Evolutionary conservation across 2,797 vertebrate species (phyloP), one percentile per base, ranked within the genome.

Genomic region (Sebastolobus altivelis): DNA sequence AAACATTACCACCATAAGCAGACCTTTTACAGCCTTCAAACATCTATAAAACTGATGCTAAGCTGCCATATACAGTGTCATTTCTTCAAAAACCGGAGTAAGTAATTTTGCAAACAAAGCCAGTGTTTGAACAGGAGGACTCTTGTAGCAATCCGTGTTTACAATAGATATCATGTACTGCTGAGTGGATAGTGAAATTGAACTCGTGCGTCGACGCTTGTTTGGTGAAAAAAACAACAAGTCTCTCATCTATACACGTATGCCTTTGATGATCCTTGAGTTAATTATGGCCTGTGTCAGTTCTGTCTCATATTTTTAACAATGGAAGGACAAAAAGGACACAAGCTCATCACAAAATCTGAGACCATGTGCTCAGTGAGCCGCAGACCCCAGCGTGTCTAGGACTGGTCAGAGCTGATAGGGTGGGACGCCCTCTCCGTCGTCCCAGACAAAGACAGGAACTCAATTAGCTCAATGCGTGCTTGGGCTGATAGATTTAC

Each of bases 391-490:
- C 74, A 56, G 52, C 20, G 46, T 69, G 90, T 88, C 89, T 89
- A 43, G 77, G 87, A 80, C 88, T 59, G 79, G 80, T 72, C 37
- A 3, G 75, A 72, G 73, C 85, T 54, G 88, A 88, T 69, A 61
- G 89, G 89, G 79, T 77, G 87, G 82, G 90, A 90, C 83, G 91
- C 77, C 94, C 95, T 94, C 82, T 84, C 84, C 76, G 75, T 79
- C 75, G 89, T 92, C 91, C 94, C 93, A 93, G 93, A 95, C 94
- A 95, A 95, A 95, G 94, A 93, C 95, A 89, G 88, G 91, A 95
- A 96, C 95, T 95, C 94, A 94, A 96, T 96, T 95, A 96, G 88
- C 89, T 93, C 90, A 80, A 90, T 83, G 89, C 88, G 91, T 88
- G 90, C 92, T 81, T 81, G 13, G 86, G 86, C 82, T 89, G 90